Conservation (phyloP, 1,140 invertebrate species). For the Caerostris darwini region DNA sequence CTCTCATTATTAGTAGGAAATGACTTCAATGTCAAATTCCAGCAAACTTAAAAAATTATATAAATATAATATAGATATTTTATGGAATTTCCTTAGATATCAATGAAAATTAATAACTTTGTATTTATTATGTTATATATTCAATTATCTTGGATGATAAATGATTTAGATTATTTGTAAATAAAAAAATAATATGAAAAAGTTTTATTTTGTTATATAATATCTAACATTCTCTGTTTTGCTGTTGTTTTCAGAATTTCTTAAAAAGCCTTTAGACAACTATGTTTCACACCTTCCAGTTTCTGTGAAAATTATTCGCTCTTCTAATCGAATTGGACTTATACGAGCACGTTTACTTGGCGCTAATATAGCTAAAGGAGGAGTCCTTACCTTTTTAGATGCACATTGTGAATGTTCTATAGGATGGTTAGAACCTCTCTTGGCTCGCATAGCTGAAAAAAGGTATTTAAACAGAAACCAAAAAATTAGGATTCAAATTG, state of each 20-base stretch:
- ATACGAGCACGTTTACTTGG: conserved; percentile 93
- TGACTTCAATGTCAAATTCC: too few relatives aligned
- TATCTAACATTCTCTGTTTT: background rate
- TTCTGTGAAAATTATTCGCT: conserved; percentile 86
- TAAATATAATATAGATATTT: too few relatives aligned
- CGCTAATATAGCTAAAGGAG: conserved; percentile 88
- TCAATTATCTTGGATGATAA: too few relatives aligned
- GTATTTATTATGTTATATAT: too few relatives aligned
- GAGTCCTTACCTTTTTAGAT: conserved; percentile 94
- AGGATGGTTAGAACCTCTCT: conserved; percentile 94
- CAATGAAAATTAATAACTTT: too few relatives aligned
- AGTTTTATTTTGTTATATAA: too few relatives aligned
- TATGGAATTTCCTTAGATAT: too few relatives aligned
- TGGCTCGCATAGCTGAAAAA: conserved; percentile 89
- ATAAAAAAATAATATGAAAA: too few relatives aligned
- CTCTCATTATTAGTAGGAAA: too few relatives aligned
- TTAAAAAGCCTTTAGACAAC: conserved; percentile 89
- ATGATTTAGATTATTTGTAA: background rate
- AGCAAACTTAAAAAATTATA: too few relatives aligned
- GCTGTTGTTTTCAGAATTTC: conserved; percentile 83
- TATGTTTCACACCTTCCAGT: conserved; percentile 88
- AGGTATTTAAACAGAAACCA: conserved; percentile 79
- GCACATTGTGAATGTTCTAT: conserved; percentile 96
- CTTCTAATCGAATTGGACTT: conserved; percentile 88
- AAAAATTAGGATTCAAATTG: too few relatives aligned